A percentile compares a stretch with the other conserved stretches of the same genome.
phyloP scores from a whole-genome alignment of 2,113 vertebrate genomes.

The Phrynosoma platyrhinos region DNA sequence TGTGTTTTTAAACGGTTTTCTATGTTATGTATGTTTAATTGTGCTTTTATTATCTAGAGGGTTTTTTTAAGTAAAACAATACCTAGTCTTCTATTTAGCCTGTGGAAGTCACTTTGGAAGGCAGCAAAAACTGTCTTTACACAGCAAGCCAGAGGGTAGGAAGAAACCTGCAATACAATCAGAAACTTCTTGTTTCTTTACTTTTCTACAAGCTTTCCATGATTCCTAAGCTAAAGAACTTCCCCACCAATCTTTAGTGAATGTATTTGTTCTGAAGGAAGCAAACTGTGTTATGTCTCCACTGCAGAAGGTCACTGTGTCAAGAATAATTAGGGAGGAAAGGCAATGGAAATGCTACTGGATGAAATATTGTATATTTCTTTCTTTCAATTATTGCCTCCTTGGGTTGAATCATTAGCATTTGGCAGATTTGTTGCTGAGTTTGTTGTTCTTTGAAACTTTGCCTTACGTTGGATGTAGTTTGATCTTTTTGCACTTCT shows the following conservation, averaged over 20 bases:
- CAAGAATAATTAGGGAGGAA: constrained; percentile 53
- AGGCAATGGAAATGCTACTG: constrained; percentile 27
- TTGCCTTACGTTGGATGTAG: constrained; percentile 40
- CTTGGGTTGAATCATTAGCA: constrained; percentile 62
- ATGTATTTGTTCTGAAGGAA: constrained; percentile 47
- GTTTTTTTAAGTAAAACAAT: too few species aligned
- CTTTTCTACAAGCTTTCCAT: not conserved
- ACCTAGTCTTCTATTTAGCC: too few species aligned
- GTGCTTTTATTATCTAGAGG: too few species aligned
- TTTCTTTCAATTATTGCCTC: constrained; percentile 45
- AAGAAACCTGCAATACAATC: not conserved
- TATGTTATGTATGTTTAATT: too few species aligned
- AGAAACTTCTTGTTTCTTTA: not conserved
- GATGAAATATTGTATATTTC: constrained; percentile 37
- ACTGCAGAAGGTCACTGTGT: constrained; percentile 56
- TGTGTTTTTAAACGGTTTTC: too few species aligned
- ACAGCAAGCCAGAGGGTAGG: not conserved
- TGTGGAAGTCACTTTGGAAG: too few species aligned
- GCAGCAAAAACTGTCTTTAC: not conserved
- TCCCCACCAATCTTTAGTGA: constrained; percentile 15
- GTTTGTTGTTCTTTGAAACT: constrained; percentile 59
- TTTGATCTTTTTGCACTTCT: constrained; percentile 45
- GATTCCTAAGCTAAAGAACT: constrained; percentile 10
- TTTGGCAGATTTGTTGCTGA: constrained; percentile 64
- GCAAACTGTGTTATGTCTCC: constrained; percentile 25